These are phyloP conservation scores for Melanocharis versteri DNA, from an alignment of 2,113 vertebrate species.

Conservation along the genomic window DNA sequence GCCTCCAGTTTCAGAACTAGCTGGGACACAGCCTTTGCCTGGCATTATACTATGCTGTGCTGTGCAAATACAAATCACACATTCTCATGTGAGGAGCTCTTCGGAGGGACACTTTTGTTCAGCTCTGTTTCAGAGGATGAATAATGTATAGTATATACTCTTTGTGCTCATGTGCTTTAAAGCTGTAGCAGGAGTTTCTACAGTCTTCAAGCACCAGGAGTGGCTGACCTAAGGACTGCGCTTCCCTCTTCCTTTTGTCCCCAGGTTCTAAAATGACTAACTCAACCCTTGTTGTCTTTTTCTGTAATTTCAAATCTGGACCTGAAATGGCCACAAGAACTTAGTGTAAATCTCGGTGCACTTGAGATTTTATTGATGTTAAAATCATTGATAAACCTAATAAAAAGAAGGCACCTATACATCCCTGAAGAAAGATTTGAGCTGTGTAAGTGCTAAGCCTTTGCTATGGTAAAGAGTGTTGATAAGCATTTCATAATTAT, in stretches of 20 bases:
- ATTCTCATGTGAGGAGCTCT: neutral
- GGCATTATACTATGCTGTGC: neutral
- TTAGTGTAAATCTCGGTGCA: neutral
- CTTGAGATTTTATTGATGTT: neutral
- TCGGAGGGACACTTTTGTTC: neutral
- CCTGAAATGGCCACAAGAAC: neutral
- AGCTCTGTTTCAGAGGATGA: neutral
- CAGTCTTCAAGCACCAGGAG: neutral
- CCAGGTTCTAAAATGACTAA: neutral
- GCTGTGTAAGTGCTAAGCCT: neutral
- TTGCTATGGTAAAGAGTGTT: neutral
- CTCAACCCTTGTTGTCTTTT: neutral
- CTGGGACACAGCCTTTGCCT: neutral
- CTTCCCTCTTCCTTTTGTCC: neutral
- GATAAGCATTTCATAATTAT: neutral
- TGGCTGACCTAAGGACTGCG: accelerated
- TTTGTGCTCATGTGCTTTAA: neutral
- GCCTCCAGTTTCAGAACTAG: neutral
- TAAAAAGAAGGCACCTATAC: neutral
- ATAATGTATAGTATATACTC: neutral
- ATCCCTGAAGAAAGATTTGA: neutral
- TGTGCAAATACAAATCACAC: neutral
- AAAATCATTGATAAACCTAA: neutral
- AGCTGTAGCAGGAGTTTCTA: neutral
- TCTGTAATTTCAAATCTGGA: neutral